Evolutionary conservation across 1,140 invertebrate genomes (phyloP).

Genomic region (Propsilocerus akamusi): DNA sequence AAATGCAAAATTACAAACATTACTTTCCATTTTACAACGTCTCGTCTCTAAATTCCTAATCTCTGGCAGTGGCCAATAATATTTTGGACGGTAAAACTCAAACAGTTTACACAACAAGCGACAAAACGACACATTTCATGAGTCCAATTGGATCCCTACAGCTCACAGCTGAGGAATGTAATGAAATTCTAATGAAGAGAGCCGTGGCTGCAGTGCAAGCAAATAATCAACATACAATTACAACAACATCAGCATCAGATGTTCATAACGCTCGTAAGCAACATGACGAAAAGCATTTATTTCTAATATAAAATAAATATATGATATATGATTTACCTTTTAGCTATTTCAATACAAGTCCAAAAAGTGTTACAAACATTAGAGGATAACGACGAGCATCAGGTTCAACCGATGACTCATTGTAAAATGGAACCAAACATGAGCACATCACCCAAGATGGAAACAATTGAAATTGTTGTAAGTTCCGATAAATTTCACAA

Average conservation of each 20-base stretch:
- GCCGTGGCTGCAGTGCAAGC: slow-evolving; percentile 20
- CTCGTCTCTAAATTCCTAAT: too few species aligned
- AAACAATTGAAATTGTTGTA: slow-evolving; percentile 17
- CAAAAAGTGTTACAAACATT: slow-evolving; percentile 25
- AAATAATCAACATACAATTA: slow-evolving; percentile 18
- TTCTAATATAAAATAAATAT: neutral
- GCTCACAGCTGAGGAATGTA: slow-evolving; percentile 56
- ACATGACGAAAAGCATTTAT: too few species aligned
- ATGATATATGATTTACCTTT: neutral
- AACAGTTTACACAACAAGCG: slow-evolving; percentile 18
- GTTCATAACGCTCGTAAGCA: neutral
- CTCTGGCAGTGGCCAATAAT: slow-evolving; percentile 19
- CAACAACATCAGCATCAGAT: slow-evolving; percentile 10
- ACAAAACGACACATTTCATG: slow-evolving; percentile 27
- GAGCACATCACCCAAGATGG: slow-evolving; percentile 24
- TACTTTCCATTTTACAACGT: too few species aligned
- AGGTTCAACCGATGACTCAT: slow-evolving; percentile 21
- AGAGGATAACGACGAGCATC: slow-evolving; percentile 21
- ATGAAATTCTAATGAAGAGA: slow-evolving; percentile 52
- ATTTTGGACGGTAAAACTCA: slow-evolving; percentile 23
- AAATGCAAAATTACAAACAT: too few species aligned
- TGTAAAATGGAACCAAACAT: slow-evolving; percentile 18
- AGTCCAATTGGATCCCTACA: slow-evolving; percentile 48
- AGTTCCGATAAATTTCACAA: neutral
- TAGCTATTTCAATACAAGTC: slow-evolving; percentile 24